Evolutionary conservation across 2,797 vertebrate genomes (phyloP).

Genomic region (Pantherophis alleghaniensis): DNA sequence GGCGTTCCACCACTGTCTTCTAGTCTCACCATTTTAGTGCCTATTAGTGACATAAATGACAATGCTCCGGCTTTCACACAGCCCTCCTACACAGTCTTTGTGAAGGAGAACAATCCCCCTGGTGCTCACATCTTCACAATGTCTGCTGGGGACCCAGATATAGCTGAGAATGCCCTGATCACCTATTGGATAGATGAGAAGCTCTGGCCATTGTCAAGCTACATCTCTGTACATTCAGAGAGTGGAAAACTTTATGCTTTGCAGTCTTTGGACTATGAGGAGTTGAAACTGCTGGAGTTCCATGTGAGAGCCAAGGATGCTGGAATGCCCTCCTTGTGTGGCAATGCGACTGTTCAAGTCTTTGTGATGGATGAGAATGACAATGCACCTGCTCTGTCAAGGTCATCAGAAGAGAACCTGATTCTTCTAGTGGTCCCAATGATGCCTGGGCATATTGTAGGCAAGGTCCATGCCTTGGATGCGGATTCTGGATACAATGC

Average conservation of each 20-base stretch:
- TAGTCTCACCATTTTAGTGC: slow-evolving; percentile 80
- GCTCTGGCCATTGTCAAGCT: no score
- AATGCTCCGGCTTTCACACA: slow-evolving; percentile 78
- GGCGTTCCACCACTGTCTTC: slow-evolving; percentile 79
- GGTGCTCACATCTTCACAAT: slow-evolving; percentile 59
- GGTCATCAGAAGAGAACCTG: slow-evolving; percentile 40
- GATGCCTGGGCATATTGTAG: slow-evolving; percentile 49
- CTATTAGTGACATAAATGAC: slow-evolving; percentile 86
- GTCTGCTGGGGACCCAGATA: slow-evolving; percentile 53
- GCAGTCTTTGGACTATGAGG: no score
- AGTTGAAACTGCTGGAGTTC: no score
- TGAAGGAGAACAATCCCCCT: slow-evolving; percentile 63
- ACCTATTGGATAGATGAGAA: slow-evolving; percentile 47
- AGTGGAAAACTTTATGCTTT: no score
- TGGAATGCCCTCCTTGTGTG: no score
- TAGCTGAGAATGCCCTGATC: slow-evolving; percentile 59
- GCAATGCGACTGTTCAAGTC: no score
- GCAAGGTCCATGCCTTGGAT: slow-evolving; percentile 73
- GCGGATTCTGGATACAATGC: slow-evolving; percentile 76
- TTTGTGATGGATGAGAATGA: no score
- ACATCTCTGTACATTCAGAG: no score
- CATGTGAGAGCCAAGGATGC: no score
- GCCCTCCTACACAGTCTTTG: slow-evolving; percentile 56
- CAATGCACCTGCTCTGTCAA: slow-evolving; percentile 20
- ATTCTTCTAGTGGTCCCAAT: slow-evolving; percentile 6